phyloP scores from a whole-genome alignment of 2,888 invertebrate genomes.

The Scelioninae gen. 2 region DNA sequence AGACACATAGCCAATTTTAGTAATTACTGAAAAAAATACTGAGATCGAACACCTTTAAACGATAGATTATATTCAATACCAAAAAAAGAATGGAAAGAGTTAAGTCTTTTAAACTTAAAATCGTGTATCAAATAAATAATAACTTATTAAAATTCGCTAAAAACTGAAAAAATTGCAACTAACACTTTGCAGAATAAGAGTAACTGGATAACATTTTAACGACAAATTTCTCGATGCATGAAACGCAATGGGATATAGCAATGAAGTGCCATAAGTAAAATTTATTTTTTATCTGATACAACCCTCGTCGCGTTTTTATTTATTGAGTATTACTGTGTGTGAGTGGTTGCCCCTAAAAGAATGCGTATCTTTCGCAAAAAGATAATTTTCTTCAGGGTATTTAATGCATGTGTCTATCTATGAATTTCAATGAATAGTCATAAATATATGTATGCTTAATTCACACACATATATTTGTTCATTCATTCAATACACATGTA shows the following conservation, averaged over 20 bases:
- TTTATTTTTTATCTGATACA: not conserved
- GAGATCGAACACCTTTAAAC: slow-evolving; percentile 1
- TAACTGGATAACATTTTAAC: not conserved
- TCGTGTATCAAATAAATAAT: not conserved
- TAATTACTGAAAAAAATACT: not conserved
- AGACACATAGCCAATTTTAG: too few species aligned
- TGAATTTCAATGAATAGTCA: slow-evolving; percentile 16
- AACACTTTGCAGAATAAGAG: slow-evolving; percentile 8
- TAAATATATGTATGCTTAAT: slow-evolving; percentile 28
- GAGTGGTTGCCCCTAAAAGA: not conserved
- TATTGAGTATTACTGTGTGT: slow-evolving; percentile 12
- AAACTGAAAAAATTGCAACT: not conserved
- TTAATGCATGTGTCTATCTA: slow-evolving; percentile 8
- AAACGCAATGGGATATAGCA: not conserved
- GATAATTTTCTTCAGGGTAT: not conserved
- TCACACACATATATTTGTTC: slow-evolving; percentile 31
- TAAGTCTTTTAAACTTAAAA: not conserved
- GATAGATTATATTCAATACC: not conserved
- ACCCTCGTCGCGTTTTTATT: slow-evolving; percentile 21
- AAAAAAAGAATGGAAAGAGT: not conserved
- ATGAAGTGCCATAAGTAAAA: not conserved
- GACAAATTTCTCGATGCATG: slow-evolving; percentile 1
- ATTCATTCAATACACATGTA: slow-evolving; percentile 8
- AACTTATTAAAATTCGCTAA: slow-evolving; percentile 4
- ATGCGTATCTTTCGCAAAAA: not conserved